Evolutionary conservation across 2,113 vertebrate species (phyloP).

Genomic region (Bombycilla garrulus): DNA sequence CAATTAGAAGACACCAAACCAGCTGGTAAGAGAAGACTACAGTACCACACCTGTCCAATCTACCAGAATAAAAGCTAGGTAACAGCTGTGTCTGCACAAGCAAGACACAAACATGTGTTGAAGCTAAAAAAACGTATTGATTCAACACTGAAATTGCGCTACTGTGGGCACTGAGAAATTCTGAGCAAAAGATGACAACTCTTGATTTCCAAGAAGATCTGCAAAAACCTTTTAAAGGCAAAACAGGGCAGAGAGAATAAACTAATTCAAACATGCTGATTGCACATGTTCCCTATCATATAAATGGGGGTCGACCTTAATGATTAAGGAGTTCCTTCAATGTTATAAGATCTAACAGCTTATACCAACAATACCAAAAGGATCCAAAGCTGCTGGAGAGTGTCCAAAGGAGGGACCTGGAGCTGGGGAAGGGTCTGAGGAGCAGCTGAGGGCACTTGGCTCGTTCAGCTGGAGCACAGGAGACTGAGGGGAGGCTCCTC

Average conservation of each 20-base stretch:
- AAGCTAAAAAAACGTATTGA: fast-evolving
- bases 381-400: background rate
- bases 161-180: fast-evolving
- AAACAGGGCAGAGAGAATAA: background rate
- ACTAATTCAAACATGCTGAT: background rate
- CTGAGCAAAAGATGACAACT: background rate
- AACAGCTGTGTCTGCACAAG: background rate
- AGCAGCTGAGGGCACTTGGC: background rate
- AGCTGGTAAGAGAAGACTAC: background rate
- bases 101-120: background rate
- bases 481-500: background rate
- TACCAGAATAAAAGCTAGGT: background rate
- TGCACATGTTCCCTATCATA: background rate
- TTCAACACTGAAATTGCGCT: background rate
- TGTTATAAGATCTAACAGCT: background rate
- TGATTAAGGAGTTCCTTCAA: background rate
- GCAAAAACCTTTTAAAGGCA: background rate
- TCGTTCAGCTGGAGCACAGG: background rate
- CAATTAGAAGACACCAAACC: background rate
- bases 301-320: background rate
- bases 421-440: background rate
- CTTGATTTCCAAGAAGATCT: background rate
- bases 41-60: background rate
- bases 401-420: background rate
- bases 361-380: background rate